Evolutionary conservation across 2,113 vertebrate species (phyloP).

Genomic region (Heterotilapia buettikoferi): DNA sequence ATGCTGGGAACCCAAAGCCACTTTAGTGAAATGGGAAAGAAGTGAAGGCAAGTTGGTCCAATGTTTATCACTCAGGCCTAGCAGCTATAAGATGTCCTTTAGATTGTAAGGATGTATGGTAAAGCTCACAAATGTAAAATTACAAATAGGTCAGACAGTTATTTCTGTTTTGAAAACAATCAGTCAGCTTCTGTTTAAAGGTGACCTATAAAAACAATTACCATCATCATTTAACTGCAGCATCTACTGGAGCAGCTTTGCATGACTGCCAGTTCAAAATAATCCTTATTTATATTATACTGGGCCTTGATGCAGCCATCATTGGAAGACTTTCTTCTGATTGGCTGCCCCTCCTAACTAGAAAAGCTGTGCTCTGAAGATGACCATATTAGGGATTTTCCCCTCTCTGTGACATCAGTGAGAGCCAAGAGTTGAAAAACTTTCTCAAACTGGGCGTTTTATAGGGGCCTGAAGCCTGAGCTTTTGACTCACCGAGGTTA

Average conservation of each 20-base stretch:
- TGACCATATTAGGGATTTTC: neutral
- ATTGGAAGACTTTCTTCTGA: neutral
- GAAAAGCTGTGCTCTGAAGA: neutral
- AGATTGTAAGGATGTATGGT: neutral
- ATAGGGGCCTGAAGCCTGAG: neutral
- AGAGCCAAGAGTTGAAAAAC: neutral
- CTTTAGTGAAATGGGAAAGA: neutral
- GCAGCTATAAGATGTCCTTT: neutral
- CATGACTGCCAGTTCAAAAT: neutral
- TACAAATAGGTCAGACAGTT: neutral
- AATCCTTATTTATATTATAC: neutral
- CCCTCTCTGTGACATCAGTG: neutral
- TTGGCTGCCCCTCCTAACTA: neutral
- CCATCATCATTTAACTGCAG: neutral
- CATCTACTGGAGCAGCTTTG: neutral
- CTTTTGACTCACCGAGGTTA: neutral
- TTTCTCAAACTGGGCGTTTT: neutral
- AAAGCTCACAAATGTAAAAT: neutral
- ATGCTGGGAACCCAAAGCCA: conserved; percentile 19
- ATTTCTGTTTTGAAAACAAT: neutral
- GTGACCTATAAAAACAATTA: neutral
- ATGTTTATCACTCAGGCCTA: neutral
- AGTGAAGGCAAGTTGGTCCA: neutral
- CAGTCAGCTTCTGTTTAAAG: neutral
- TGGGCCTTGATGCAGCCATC: neutral